Conservation (phyloP, 2,113 vertebrate genomes). For the Oostethus manadensis region DNA sequence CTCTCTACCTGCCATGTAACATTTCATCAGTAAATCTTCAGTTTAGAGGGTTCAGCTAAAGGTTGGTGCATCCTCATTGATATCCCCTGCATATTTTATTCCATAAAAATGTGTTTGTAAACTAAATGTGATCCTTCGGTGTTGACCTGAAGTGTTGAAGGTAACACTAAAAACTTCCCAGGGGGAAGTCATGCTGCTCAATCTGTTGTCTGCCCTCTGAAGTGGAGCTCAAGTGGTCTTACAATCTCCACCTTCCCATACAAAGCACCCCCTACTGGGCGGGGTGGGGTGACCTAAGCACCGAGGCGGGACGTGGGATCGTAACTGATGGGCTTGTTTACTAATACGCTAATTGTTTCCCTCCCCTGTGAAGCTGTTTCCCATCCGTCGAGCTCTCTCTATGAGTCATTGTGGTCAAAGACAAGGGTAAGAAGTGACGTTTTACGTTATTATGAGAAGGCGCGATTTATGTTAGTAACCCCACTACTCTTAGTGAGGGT, state of each 20-base stretch:
- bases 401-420: conserved; percentile 35
- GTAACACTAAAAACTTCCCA: conserved; percentile 17
- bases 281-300: conserved; percentile 49
- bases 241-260: conserved; percentile 57
- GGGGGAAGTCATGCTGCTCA: conserved; percentile 21
- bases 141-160: conserved; percentile 20
- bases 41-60: background rate
- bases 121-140: background rate
- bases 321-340: conserved; percentile 62
- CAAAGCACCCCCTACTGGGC: conserved; percentile 64
- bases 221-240: conserved; percentile 64
- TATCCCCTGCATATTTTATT: background rate
- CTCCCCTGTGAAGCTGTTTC: conserved; percentile 47
- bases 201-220: conserved; percentile 41
- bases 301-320: conserved; percentile 37
- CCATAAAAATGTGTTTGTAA: background rate
- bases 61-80: background rate
- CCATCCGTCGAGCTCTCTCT: conserved; percentile 31
- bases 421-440: conserved; percentile 30
- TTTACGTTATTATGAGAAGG: conserved; percentile 15
- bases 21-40: conserved; percentile 29
- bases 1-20: conserved; percentile 24
- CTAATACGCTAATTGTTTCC: conserved; percentile 61
- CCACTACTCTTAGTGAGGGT: conserved; percentile 3
- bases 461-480: conserved; percentile 19